Evolutionary conservation across 2,888 invertebrate genomes (phyloP).

Genomic region (Athripsodes cinereus): DNA sequence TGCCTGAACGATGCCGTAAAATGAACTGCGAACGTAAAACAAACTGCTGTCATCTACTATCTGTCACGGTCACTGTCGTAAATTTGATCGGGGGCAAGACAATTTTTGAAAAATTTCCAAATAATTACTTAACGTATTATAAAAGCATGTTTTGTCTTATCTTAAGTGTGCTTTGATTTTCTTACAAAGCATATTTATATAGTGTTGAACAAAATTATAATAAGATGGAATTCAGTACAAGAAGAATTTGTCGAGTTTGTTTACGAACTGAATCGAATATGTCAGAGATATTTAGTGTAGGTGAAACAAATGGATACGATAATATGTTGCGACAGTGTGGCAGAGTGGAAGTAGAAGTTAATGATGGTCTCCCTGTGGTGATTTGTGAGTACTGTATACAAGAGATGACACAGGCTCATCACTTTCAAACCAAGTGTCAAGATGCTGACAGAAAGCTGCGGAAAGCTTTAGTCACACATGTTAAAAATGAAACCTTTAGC

Average conservation of each 20-base stretch:
- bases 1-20: too few species aligned
- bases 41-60: too few species aligned
- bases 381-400: constrained; percentile 18
- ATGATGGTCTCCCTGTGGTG: constrained; percentile 15
- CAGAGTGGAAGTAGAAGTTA: constrained; percentile 10
- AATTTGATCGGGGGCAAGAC: too few species aligned
- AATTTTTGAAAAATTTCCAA: too few species aligned
- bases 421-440: constrained; percentile 15
- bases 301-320: not conserved
- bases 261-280: not conserved
- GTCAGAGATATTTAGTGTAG: not conserved
- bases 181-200: too few species aligned
- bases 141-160: too few species aligned
- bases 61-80: too few species aligned
- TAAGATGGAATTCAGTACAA: not conserved
- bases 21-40: too few species aligned
- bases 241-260: not conserved
- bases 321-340: constrained; percentile 12
- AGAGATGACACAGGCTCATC: constrained; percentile 11
- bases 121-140: too few species aligned
- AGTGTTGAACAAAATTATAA: too few species aligned
- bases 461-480: not conserved
- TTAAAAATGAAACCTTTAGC: too few species aligned
- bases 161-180: too few species aligned
- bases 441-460: constrained; percentile 12